A percentile compares a stretch with the other conserved stretches of the same genome.
phyloP scores from a whole-genome alignment of 2,888 invertebrate species.

The Caradrina clavipalpis region DNA sequence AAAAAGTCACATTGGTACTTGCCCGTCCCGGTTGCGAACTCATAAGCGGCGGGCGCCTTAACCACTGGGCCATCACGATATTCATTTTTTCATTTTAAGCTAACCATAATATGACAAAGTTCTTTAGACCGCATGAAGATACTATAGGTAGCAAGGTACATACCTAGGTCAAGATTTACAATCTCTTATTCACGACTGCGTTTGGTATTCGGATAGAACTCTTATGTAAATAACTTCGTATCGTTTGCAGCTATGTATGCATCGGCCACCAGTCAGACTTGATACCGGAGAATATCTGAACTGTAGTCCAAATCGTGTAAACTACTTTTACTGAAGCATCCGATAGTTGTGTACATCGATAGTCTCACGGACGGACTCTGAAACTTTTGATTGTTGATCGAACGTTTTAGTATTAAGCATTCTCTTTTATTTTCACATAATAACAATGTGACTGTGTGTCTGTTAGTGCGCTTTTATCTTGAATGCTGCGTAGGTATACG shows the following conservation, averaged over 20 bases:
- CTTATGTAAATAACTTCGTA: constrained; percentile 18
- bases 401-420: neutral
- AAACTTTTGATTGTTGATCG: neutral
- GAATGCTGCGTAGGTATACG: too few species aligned
- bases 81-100: too few species aligned
- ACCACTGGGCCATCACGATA: too few species aligned
- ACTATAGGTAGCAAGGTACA: neutral
- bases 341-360: too few species aligned
- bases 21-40: too few species aligned
- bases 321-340: neutral
- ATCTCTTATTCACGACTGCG: neutral
- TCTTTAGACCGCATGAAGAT: too few species aligned
- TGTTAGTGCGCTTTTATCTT: too few species aligned
- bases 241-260: neutral
- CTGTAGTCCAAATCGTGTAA: neutral
- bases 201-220: constrained; percentile 7
- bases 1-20: too few species aligned
- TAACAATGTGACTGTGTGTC: too few species aligned
- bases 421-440: too few species aligned
- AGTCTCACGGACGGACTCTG: neutral
- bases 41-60: too few species aligned
- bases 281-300: constrained; percentile 5
- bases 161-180: constrained; percentile 10
- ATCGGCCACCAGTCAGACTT: neutral
- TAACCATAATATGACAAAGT: too few species aligned